phyloP scores from a whole-genome alignment of 1,140 invertebrate species.

The Zaprionus gabonicus region DNA sequence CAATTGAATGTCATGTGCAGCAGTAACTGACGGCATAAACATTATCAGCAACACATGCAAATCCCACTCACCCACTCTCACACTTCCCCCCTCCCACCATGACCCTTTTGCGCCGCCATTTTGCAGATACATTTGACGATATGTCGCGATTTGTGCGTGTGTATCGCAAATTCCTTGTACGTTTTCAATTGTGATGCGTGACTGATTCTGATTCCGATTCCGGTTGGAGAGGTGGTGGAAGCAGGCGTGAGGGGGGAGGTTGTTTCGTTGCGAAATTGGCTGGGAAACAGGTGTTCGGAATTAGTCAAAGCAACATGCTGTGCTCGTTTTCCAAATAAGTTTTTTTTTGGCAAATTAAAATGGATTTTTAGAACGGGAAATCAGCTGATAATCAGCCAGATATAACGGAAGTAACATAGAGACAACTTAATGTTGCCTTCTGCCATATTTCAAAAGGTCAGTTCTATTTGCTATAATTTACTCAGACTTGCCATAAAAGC shows the following conservation, averaged over 20 bases:
- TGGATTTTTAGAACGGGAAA: neutral
- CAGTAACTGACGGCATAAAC: slow-evolving; percentile 60
- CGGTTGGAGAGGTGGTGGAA: neutral
- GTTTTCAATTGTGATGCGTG: slow-evolving; percentile 46
- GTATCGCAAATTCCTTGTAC: slow-evolving; percentile 30
- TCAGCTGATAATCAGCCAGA: neutral
- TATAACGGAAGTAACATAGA: too few relatives aligned
- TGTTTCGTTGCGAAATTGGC: slow-evolving; percentile 14
- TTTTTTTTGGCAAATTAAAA: slow-evolving; percentile 10
- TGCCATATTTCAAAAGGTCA: neutral
- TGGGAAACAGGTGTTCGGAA: slow-evolving; percentile 48
- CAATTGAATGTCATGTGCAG: slow-evolving; percentile 64
- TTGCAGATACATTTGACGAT: slow-evolving; percentile 48
- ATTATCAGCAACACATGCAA: slow-evolving; percentile 60
- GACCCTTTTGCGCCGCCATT: neutral
- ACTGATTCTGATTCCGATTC: slow-evolving; percentile 32
- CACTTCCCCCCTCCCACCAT: neutral
- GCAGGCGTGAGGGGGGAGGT: too few relatives aligned
- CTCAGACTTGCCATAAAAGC: neutral
- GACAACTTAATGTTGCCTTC: neutral
- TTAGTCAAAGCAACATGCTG: slow-evolving; percentile 29
- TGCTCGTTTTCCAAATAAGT: neutral
- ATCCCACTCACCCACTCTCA: neutral
- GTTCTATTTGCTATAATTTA: slow-evolving; percentile 5
- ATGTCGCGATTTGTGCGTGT: slow-evolving; percentile 43